Evolutionary conservation across 1,140 invertebrate species (phyloP).

Genomic region (Drosophila pectinifera): DNA sequence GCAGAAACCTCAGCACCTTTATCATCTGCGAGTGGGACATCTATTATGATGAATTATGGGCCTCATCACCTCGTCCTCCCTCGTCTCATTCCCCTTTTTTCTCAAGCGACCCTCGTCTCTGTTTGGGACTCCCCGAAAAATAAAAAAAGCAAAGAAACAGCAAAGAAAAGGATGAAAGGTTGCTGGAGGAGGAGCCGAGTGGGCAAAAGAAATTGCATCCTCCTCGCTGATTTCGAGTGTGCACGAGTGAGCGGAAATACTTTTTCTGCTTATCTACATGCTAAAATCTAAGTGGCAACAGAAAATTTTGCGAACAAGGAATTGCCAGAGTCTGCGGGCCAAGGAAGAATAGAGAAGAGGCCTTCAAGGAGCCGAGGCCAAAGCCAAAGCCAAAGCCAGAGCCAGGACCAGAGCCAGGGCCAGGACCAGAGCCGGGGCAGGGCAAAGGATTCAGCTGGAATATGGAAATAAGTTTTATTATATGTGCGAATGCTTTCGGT

Average conservation of each 20-base stretch:
- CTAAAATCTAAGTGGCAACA: conserved; percentile 77
- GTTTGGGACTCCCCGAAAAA: conserved; percentile 3
- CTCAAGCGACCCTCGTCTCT: conserved; percentile 39
- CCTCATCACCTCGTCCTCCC: conserved; percentile 28
- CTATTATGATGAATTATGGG: conserved; percentile 50
- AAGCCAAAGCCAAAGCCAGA: conserved; percentile 30
- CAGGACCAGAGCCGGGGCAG: too few species aligned
- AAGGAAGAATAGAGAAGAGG: conserved; percentile 19
- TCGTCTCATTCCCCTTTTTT: neutral
- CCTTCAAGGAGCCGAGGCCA: conserved; percentile 7
- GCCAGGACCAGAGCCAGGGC: too few species aligned
- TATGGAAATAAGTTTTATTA: conserved; percentile 67
- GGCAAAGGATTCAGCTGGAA: conserved; percentile 48
- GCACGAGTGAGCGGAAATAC: conserved; percentile 68
- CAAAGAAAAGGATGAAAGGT: conserved; percentile 12
- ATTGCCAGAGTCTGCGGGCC: conserved; percentile 25
- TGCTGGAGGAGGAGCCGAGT: too few species aligned
- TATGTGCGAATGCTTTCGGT: conserved; percentile 58
- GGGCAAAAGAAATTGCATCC: conserved; percentile 51
- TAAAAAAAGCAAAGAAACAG: neutral
- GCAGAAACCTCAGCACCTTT: conserved; percentile 21
- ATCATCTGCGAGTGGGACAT: conserved; percentile 30
- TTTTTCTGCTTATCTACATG: conserved; percentile 72
- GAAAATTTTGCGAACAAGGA: conserved; percentile 49
- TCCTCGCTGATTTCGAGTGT: conserved; percentile 55